Evolutionary conservation across 1,140 invertebrate genomes (phyloP), one percentile per base, ranked within the genome.

Genomic region (Drosophila lowei): DNA sequence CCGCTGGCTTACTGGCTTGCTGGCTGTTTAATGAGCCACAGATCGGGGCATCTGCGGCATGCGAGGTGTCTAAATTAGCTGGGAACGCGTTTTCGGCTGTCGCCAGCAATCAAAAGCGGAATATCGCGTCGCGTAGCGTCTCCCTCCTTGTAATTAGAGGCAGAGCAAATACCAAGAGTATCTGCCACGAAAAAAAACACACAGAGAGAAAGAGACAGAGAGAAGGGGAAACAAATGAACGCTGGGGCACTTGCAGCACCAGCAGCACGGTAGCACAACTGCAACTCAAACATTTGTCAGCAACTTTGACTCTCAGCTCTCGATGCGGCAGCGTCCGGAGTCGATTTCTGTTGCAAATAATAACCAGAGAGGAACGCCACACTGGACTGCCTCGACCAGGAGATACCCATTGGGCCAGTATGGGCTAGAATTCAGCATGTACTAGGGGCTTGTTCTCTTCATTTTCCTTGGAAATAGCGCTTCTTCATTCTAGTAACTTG

Each of bases 31-130:
- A 89, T 81, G 80, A 81, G 80, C 50, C 61, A 47, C 16, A 13
- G 49, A 42, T 48, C 38, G 58, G 44, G 60, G 71, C 50, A 81
- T 77, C 55, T 79, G 57, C 53, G 81, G 86, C 75, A 89, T 89
- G 75, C 72, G 81, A 89, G 86, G 86, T 90, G 86, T 89, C 86
- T 89, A 90, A 89, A 89, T 89, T 89, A 86, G 78, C 77, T 88
- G 83, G 75, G 84, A 88, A 88, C 83, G 78, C 83, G 83, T 81
- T 88, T 88, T 86, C 78, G 83, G 83, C 54, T 75, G 77, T 71
- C 73, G 67, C 54, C 57, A 63, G 77, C 78, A 76, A 86, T 88
- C 81, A 86, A 85, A 85, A 88, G 81, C 63, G 71, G 70, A 65
- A 79, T 80, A 80, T 70, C 49, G 65, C 72, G 8, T 11, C 34